Base-by-base conservation (phyloP, 2,113 vertebrate genomes). In the Nothoprocta pentlandii region DNA sequence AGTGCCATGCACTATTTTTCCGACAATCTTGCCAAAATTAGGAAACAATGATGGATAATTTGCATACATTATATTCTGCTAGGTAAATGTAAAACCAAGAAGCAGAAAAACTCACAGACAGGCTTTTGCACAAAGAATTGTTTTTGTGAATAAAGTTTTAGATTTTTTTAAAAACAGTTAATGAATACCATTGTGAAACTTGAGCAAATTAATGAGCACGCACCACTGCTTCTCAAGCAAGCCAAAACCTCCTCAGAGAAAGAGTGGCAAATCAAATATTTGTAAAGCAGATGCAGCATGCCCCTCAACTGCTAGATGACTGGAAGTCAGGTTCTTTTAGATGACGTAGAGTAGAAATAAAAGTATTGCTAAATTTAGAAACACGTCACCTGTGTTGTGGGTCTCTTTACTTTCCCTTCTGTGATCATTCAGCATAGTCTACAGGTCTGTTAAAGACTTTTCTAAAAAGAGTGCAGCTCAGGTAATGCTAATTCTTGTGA, bases 41-140 rank as follows among this genome's bases (percentile, higher is more conserved):
- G 77, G 59, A 87, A 90, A 93, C 61, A 93, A 74, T 51, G 36
- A 63, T 69, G 85, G 32, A 75, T 73, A 79, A 87, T 91, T 94
- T 95, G 41, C 67, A 75, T 84, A 78, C 86, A 85, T 93, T 66
- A 49, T 36, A 76, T 64, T 64, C 70, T 87, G 34, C 13, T 66
- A 91, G 63, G 54, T 23, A 88, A 83, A 76, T 10, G 2, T 25
- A 93, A 89, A 84, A 8, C 25, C 5, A 51, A 71, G 73, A 84
- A 92, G 26, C n/a, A 51, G 47, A 34, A 71, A 71, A 51, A 71
- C 9, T 51, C 13, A 23, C 8, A 17, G 28, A 77, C 8, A 64
- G 47, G n/a, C n/a, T 81, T 20, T 28, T 87, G 28, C 12, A 89
- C 68, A 63, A 90, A 47, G 32, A 36, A 7, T 36, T 74, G 28